Base-by-base conservation (phyloP, 2,113 vertebrate genomes). In the Dromaius novaehollandiae region DNA sequence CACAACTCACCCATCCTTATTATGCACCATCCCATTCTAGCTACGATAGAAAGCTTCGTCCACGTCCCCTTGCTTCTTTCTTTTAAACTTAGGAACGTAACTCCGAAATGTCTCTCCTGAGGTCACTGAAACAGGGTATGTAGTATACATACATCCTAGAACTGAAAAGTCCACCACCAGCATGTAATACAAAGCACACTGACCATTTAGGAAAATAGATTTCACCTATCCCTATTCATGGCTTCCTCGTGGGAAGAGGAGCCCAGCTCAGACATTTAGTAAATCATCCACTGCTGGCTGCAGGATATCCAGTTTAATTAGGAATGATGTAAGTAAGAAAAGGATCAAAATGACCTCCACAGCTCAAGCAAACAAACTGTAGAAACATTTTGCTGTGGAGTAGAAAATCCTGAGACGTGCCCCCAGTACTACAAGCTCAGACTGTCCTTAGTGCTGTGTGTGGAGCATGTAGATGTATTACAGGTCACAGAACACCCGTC, bases 71-170 rank as follows among this genome's bases (percentile, higher is more conserved):
- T 65, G 40, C 25, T 28, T 42, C 2, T 24, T 77, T 86, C 28
- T 51, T 95, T 74, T 55, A 70, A 53, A 83, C 17, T 55, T 73
- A n/a, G 56, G 56, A 60, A 46, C 16, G 25, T 10, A 64, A 32
- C 11, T 17, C 69, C 79, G 42, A 56, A 89, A 48, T 28, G 6
- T 53, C 22, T 90, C 12, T 68, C 18, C 5, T 20, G 30, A 19
- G 78, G 10, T 36, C 56, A 25, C 58, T 66, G 36, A 63, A 69
- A 16, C 22, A 80, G 40, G 2, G 30, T 77, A 85, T 89, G 74
- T 26, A 74, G 13, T n/a, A 55, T 0, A 2, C 7, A 38, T 3
- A 11, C 1, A 0, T 46, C 17, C 34, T 79, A 61, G 51, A 85
- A 51, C 8, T 26, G 16, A 10, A 26, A 96, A 90, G 50, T 60